These are phyloP conservation scores for Pao palembangensis DNA, from an alignment of 2,113 vertebrate species.

Conservation along the genomic window DNA sequence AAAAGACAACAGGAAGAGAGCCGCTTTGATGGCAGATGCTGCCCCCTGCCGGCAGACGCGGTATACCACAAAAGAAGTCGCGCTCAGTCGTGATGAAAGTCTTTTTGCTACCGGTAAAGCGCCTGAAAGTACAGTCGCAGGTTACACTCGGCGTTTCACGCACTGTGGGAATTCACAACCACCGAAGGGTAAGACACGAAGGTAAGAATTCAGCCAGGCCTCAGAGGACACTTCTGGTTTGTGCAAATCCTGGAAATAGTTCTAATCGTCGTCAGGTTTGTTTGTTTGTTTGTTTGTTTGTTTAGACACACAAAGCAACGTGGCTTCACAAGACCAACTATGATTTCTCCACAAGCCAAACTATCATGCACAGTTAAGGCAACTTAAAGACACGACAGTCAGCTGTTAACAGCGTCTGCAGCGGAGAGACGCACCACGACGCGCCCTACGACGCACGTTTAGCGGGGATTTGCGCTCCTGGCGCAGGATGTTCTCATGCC, in stretches of 20 bases:
- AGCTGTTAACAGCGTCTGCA: constrained; percentile 32
- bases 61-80: background rate
- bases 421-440: background rate
- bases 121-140: background rate
- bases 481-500: background rate
- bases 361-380: constrained; percentile 67
- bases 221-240: constrained; percentile 73
- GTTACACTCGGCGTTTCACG: no score
- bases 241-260: constrained; percentile 66
- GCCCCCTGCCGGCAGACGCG: no score
- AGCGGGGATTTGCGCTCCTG: no score
- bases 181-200: constrained; percentile 21
- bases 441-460: background rate
- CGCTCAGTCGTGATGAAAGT: constrained; percentile 2
- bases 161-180: background rate
- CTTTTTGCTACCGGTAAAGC: constrained; percentile 19
- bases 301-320: constrained; percentile 44
- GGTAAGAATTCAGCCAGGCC: constrained; percentile 39
- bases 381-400: constrained; percentile 49
- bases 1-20: no score
- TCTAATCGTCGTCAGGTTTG: constrained; percentile 28
- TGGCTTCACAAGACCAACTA: constrained; percentile 48
- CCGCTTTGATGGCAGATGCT: no score
- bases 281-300: constrained; percentile 32
- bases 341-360: constrained; percentile 51